phyloP scores from a whole-genome alignment of 1,140 invertebrate species.

The Asobara japonica region DNA sequence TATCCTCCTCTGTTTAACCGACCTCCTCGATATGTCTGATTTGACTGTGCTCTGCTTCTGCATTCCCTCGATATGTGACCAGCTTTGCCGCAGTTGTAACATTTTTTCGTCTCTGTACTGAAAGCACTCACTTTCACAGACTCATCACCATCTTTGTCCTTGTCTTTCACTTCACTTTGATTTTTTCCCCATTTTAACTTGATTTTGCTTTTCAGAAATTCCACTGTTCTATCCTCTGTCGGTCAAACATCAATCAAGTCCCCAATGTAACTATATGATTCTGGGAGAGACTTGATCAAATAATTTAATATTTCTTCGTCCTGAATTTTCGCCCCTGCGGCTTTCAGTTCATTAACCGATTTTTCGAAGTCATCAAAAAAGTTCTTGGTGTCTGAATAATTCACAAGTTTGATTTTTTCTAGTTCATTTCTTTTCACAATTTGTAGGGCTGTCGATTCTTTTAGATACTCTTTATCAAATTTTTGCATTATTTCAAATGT shows the following conservation, averaged over 20 bases:
- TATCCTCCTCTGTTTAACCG: constrained; percentile 16
- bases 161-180: neutral
- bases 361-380: constrained; percentile 50
- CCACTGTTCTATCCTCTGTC: constrained; percentile 18
- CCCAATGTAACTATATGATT: constrained; percentile 46
- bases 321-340: constrained; percentile 37
- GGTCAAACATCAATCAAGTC: constrained; percentile 42
- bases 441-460: neutral
- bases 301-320: constrained; percentile 50
- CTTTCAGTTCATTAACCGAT: constrained; percentile 44
- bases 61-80: constrained; percentile 31
- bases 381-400: constrained; percentile 30
- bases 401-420: constrained; percentile 41
- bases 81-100: constrained; percentile 26
- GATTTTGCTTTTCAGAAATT: constrained; percentile 31
- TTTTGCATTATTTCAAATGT: neutral
- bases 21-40: neutral
- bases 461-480: neutral
- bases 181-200: constrained; percentile 6
- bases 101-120: constrained; percentile 23
- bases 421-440: constrained; percentile 18
- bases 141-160: neutral
- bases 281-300: constrained; percentile 48
- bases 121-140: constrained; percentile 28
- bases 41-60: neutral